A percentile compares a stretch with the other conserved stretches of the same genome.
Evolutionary conservation across 2,113 vertebrate genomes (phyloP).

Genomic region (Eretmochelys imbricata): DNA sequence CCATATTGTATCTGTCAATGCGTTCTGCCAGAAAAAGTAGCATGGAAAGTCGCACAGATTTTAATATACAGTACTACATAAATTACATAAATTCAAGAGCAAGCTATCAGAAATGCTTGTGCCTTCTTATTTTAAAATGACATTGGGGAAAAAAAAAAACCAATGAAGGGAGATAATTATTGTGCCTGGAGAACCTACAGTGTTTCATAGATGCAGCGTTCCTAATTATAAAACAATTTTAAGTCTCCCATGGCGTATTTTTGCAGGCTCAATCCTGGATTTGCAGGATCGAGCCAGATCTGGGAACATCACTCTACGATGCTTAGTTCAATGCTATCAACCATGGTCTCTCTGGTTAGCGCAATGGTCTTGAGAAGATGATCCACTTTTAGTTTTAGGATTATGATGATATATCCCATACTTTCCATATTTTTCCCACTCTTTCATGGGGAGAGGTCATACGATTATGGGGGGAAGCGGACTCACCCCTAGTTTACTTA

Average conservation of each 20-base stretch:
- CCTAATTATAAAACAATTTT: neutral
- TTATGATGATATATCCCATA: neutral
- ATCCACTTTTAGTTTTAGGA: neutral
- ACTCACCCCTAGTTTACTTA: neutral
- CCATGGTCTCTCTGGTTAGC: neutral
- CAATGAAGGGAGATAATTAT: neutral
- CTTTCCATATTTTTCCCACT: neutral
- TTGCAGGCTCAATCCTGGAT: neutral
- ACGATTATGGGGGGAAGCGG: accelerated
- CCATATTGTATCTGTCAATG: neutral
- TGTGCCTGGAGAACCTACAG: too few relatives aligned
- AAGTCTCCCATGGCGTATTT: neutral
- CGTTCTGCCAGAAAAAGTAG: neutral
- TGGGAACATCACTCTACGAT: neutral
- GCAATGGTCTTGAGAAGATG: neutral
- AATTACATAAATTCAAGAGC: neutral
- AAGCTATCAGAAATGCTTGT: neutral
- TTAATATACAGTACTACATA: neutral
- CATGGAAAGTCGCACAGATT: neutral
- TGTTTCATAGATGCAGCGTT: neutral
- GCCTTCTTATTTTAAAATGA: neutral
- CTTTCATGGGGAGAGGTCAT: neutral
- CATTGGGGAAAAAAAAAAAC: neutral
- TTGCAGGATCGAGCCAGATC: neutral
- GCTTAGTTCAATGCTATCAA: neutral